These are phyloP conservation scores for pig (Sus scrofa) DNA, from an alignment of 2,113 vertebrate genomes.

Conservation along the genomic window T2T-Sscrofa CM000812.6:63586001-63586500, in stretches of 20 bases:
- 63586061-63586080: not conserved
- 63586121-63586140: not conserved
- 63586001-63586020: not conserved
- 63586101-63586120: not conserved
- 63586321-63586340: too few relatives aligned
- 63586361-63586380: too few relatives aligned
- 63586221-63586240: not conserved
- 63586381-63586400: too few relatives aligned
- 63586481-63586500: too few relatives aligned
- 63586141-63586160: not conserved
- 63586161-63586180: not conserved
- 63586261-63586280: not conserved
- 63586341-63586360: too few relatives aligned
- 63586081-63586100: not conserved
- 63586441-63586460: too few relatives aligned
- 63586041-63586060: not conserved
- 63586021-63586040: not conserved
- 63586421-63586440: too few relatives aligned
- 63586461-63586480: too few relatives aligned
- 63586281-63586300: not conserved
- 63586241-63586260: not conserved
- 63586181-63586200: constrained; percentile 12
- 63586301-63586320: not conserved
- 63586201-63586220: not conserved
- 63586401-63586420: too few relatives aligned